Percentiles rank a stretch among this genome's conserved stretches.
Evolutionary conservation across 1,140 invertebrate species (phyloP).

Genomic region (Alviniconcha marisindica): DNA sequence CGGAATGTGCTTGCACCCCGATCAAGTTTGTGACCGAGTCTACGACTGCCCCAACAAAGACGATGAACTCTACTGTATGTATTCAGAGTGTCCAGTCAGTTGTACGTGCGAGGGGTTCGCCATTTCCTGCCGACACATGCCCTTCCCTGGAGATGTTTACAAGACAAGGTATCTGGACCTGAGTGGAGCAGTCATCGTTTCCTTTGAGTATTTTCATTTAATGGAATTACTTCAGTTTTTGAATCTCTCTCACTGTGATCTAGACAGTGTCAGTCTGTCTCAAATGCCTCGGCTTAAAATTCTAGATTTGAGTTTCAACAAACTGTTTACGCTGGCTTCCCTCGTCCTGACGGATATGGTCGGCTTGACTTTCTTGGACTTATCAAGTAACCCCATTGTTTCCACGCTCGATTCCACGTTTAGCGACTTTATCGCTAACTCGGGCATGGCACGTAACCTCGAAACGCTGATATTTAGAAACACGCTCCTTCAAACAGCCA

Average conservation of each 20-base stretch:
- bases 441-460: not conserved
- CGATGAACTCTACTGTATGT: constrained; percentile 36
- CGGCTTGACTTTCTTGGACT: not conserved
- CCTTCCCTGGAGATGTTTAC: not conserved
- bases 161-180: constrained; percentile 32
- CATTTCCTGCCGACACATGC: constrained; percentile 14
- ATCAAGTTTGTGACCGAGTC: constrained; percentile 34
- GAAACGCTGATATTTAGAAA: not conserved
- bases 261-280: not conserved
- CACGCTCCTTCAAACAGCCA: not conserved
- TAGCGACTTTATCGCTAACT: not conserved
- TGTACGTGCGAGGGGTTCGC: constrained; percentile 38
- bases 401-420: not conserved
- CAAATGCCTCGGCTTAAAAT: constrained; percentile 11
- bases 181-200: not conserved
- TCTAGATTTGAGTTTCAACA: constrained; percentile 35
- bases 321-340: constrained; percentile 9
- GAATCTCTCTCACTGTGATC: constrained; percentile 22
- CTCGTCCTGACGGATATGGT: not conserved
- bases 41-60: constrained; percentile 43
- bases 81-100: constrained; percentile 12
- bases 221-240: constrained; percentile 34
- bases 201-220: not conserved
- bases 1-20: constrained; percentile 32
- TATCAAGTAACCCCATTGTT: not conserved